Percentiles rank a stretch among this genome's conserved stretches.
Conservation (phyloP, 2,888 invertebrate genomes). For the Sphecodes monilicornis region DNA sequence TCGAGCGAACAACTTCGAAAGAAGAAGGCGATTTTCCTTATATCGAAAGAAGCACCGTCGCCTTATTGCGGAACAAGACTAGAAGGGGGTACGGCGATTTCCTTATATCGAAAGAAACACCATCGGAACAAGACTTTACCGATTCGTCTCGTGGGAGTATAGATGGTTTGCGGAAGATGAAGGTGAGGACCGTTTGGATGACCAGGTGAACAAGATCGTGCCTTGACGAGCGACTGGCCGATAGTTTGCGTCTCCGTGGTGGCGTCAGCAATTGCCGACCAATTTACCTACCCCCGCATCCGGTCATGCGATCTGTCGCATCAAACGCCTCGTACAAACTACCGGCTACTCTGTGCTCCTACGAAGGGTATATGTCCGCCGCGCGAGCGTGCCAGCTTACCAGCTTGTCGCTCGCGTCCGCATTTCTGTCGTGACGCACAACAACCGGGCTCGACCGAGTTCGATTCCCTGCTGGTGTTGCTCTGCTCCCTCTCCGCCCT, state of each 20-base stretch:
- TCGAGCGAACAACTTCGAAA: no score
- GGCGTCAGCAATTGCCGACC: conserved; percentile 84
- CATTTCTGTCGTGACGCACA: conserved; percentile 56
- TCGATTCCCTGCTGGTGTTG: neutral
- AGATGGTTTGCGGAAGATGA: neutral
- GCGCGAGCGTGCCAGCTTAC: conserved; percentile 29
- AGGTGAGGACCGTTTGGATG: neutral
- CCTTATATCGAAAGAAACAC: no score
- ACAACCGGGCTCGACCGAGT: conserved; percentile 50
- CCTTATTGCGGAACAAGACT: no score
- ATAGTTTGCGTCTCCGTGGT: conserved; percentile 81
- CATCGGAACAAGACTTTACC: no score
- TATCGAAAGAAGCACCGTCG: no score
- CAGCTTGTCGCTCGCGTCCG: conserved; percentile 45
- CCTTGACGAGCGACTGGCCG: conserved; percentile 80
- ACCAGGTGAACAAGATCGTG: conserved; percentile 38
- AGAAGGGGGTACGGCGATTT: no score
- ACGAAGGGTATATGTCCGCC: conserved; percentile 64
- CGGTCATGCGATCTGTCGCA: conserved; percentile 83
- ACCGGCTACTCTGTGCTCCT: conserved; percentile 54
- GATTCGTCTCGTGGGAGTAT: neutral
- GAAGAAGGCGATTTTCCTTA: no score
- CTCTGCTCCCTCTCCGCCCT: neutral
- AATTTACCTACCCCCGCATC: conserved; percentile 85
- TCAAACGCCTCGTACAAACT: conserved; percentile 77